A percentile compares a stretch with the other conserved stretches of the same genome.
Evolutionary conservation across 2,888 invertebrate species (phyloP).

Genomic region (Sericinus montela): DNA sequence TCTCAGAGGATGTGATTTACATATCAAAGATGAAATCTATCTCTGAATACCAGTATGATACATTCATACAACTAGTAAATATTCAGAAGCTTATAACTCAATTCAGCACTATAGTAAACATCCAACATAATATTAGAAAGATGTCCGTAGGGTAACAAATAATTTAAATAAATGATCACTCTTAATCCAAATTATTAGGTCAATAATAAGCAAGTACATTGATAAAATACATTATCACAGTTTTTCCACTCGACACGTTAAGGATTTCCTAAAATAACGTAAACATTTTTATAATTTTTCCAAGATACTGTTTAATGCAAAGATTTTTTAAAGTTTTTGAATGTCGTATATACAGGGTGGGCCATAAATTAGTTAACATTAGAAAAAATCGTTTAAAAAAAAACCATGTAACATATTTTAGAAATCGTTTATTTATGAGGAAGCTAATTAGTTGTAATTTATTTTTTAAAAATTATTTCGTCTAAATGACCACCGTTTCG

Average conservation of each 20-base stretch:
- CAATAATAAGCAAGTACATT: not conserved
- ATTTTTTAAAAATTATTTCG: too few species aligned
- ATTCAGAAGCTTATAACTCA: constrained; percentile 2
- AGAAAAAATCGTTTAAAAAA: too few species aligned
- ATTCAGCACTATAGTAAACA: not conserved
- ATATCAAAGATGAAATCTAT: constrained; percentile 57
- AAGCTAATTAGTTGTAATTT: too few species aligned
- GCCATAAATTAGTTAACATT: too few species aligned
- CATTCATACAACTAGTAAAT: constrained; percentile 14
- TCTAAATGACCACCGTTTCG: too few species aligned
- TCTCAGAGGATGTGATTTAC: constrained; percentile 47
- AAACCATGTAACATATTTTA: too few species aligned
- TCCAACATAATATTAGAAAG: not conserved
- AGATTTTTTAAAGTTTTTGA: too few species aligned
- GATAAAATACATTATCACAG: not conserved
- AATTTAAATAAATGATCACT: not conserved
- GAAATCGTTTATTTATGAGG: too few species aligned
- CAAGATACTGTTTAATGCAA: too few species aligned
- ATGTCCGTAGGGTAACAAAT: not conserved
- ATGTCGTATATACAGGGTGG: too few species aligned
- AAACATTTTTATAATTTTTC: too few species aligned
- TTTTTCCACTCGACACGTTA: not conserved
- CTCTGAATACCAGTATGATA: constrained; percentile 27
- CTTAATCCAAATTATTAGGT: not conserved
- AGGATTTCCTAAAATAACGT: not conserved